Percentiles rank a stretch among this genome's conserved stretches.
Conservation (phyloP, 2,888 invertebrate species). For the Chaetoderma sp. region DNA sequence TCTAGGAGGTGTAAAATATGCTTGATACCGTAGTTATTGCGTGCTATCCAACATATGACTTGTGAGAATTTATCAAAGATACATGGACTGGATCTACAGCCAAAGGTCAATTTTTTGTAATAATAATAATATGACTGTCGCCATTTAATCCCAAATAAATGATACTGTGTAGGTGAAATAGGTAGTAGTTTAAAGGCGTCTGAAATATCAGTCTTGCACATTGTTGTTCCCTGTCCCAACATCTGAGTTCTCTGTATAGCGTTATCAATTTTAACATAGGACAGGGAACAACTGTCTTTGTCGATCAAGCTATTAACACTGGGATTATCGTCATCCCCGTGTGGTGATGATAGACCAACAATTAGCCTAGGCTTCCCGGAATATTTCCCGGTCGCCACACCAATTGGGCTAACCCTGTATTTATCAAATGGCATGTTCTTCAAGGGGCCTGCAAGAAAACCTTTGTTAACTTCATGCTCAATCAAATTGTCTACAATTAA, state of each 20-base stretch:
- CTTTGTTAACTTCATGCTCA: too few relatives aligned
- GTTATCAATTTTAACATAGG: constrained; percentile 35
- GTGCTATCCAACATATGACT: constrained; percentile 18
- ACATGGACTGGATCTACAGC: constrained; percentile 14
- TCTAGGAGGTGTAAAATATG: constrained; percentile 19
- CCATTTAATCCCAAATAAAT: constrained; percentile 14
- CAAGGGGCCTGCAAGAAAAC: too few relatives aligned
- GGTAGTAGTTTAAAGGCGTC: constrained; percentile 19
- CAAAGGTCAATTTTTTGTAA: constrained; percentile 16
- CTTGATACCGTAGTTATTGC: constrained; percentile 3
- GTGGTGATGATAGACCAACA: constrained; percentile 37
- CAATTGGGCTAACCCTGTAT: too few relatives aligned
- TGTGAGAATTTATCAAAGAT: constrained; percentile 19
- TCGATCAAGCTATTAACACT: constrained; percentile 37
- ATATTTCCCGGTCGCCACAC: too few relatives aligned
- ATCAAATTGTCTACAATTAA: too few relatives aligned
- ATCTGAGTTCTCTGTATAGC: constrained; percentile 26
- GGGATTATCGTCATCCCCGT: constrained; percentile 15
- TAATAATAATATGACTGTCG: constrained; percentile 14
- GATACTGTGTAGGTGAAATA: neutral
- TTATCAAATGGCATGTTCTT: too few relatives aligned
- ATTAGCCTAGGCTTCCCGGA: too few relatives aligned
- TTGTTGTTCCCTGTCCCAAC: constrained; percentile 7
- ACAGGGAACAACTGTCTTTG: constrained; percentile 29
- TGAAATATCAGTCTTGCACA: constrained; percentile 32